Evolutionary conservation across 2,113 vertebrate genomes (phyloP), one percentile per base, ranked within the genome.

Genomic region (Anolis sagrei): DNA sequence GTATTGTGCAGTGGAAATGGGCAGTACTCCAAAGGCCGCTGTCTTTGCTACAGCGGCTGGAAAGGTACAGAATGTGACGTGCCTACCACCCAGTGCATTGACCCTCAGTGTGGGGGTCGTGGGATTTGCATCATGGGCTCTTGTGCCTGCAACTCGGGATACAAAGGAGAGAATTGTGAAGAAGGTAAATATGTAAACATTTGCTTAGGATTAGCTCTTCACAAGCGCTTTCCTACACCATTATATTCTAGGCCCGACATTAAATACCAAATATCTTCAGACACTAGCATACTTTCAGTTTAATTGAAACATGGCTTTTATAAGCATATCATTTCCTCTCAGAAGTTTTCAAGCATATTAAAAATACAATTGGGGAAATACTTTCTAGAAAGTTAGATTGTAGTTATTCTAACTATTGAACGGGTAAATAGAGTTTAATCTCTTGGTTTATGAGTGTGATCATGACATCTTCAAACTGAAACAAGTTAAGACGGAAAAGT

Each of bases 21-120:
- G 70, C 98, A 99, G 89, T 99, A 99, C 96, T 98, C 98, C 94
- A 98, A 98, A 90, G 99, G 99, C 87, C 98, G 98, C 92, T 99
- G 99, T 92, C 97, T 98, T 75, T 99, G 99, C 86, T 98, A 98
- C 96, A 99, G 98, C 0, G 98, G 99, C 86, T 99, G 99, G 99
- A 99, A 99, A 94, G 98, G 98, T 87, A 98, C 97, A 0, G 99
- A 99, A 93, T 99, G 99, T 6, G 99, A 99, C 0, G 96, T 99
- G 82, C 97, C 98, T 2, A 84, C 94, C 11, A 96, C 96, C 32
- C 98, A 99, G 95, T 99, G 99, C 68, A 93, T 99, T 18, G 98
- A 99, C 92, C 96, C 97, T 4, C 97, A 97, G 84, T 99, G 99
- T 7, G 97, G 97, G 11, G 98, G 98, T 66, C 98, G 97, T 34